A percentile compares a stretch with the other conserved stretches of the same genome.
Evolutionary conservation across 2,797 vertebrate genomes (phyloP).

Genomic region (Chaenodraco wilsoni): DNA sequence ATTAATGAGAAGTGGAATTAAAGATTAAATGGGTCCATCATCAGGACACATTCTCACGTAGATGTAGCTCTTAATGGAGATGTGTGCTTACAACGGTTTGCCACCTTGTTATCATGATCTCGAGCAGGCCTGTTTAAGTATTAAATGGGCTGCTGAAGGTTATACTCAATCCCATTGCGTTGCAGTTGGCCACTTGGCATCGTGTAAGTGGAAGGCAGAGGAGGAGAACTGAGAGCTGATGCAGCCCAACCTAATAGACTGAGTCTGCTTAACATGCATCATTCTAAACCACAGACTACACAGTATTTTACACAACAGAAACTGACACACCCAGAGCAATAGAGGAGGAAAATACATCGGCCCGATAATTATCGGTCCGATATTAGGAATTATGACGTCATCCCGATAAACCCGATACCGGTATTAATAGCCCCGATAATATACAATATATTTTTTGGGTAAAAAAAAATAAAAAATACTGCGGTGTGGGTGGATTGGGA

Average conservation of each 20-base stretch:
- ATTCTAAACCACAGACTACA: conserved; percentile 17
- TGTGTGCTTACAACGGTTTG: conserved; percentile 30
- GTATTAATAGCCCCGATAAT: no score
- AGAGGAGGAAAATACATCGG: background rate
- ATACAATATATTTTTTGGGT: no score
- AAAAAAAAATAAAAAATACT: no score
- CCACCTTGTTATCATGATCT: conserved; percentile 8
- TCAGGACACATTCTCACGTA: conserved; percentile 23
- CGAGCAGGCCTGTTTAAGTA: background rate
- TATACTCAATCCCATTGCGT: conserved; percentile 4
- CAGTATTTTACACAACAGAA: background rate
- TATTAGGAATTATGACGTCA: no score
- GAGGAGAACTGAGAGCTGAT: background rate
- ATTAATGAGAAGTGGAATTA: conserved; percentile 66
- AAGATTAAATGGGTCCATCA: conserved; percentile 58
- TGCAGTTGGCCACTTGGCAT: no score
- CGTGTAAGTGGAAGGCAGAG: background rate
- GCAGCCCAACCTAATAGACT: background rate
- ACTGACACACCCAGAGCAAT: background rate
- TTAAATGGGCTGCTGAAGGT: background rate
- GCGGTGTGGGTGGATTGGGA: no score
- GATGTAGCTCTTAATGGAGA: conserved; percentile 40
- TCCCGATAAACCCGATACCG: no score
- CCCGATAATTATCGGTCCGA: no score
- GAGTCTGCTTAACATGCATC: conserved; percentile 3